A percentile compares a stretch with the other conserved stretches of the same genome.
phyloP scores from a whole-genome alignment of 2,113 vertebrate species.

The Clarias macrocephalus region DNA sequence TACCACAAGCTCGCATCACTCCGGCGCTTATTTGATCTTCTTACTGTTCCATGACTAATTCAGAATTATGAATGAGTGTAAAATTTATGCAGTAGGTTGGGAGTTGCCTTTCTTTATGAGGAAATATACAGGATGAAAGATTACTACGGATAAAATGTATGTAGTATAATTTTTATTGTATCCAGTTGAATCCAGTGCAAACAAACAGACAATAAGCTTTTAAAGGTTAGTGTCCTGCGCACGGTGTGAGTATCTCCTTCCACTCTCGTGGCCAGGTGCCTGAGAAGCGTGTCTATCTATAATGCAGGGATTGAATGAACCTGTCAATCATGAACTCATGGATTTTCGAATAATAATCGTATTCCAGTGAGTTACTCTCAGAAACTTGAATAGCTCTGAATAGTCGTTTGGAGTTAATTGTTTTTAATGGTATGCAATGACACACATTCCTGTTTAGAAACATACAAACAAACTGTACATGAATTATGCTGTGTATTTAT shows the following conservation, averaged over 20 bases:
- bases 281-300: neutral
- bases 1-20: slow-evolving; percentile 1
- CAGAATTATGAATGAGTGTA: neutral
- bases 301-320: neutral
- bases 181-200: neutral
- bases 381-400: neutral
- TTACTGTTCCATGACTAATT: neutral
- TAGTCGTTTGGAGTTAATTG: neutral
- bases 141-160: neutral
- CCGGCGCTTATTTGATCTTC: neutral
- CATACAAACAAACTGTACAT: too few species aligned
- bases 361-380: neutral
- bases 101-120: slow-evolving; percentile 2
- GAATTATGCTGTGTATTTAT: too few species aligned
- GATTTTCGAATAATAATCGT: neutral
- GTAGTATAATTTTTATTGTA: neutral
- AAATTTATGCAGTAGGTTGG: neutral
- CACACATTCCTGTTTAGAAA: neutral
- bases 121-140: neutral
- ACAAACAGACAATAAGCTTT: too few species aligned
- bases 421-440: neutral
- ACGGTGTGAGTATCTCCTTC: too few species aligned
- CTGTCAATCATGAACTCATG: neutral
- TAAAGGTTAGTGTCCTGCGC: too few species aligned
- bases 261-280: too few species aligned